Evolutionary conservation across 2,888 invertebrate species (phyloP).

Genomic region (Dasypolia templi): DNA sequence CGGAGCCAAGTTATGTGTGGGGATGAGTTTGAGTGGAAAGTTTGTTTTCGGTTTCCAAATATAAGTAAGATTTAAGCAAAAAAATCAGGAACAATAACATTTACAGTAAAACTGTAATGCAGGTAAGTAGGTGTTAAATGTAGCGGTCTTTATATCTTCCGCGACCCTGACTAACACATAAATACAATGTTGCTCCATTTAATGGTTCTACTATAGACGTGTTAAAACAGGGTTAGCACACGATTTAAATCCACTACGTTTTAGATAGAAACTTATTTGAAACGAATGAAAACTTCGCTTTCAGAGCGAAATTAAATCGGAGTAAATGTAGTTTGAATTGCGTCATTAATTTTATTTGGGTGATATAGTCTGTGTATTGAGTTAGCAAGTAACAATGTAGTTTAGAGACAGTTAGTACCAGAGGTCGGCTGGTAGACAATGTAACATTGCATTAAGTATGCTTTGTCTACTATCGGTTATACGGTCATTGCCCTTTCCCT

Average conservation of each 20-base stretch:
- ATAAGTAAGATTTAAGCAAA: background rate
- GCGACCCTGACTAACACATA: slow-evolving; percentile 18
- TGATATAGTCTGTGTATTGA: background rate
- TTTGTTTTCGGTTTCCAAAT: background rate
- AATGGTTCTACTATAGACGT: slow-evolving; percentile 9
- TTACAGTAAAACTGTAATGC: background rate
- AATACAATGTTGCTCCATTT: slow-evolving; percentile 31
- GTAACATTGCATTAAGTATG: slow-evolving; percentile 17
- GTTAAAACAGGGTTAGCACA: slow-evolving; percentile 7
- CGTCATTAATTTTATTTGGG: slow-evolving; percentile 16
- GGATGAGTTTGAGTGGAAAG: background rate
- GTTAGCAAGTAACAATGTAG: background rate
- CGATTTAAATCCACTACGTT: slow-evolving; percentile 19
- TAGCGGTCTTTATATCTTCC: slow-evolving; percentile 12
- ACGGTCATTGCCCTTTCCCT: background rate
- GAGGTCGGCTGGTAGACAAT: slow-evolving; percentile 15
- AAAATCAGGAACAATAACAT: background rate
- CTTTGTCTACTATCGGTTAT: slow-evolving; percentile 9
- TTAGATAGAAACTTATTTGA: slow-evolving; percentile 14
- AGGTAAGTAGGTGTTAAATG: slow-evolving; percentile 14
- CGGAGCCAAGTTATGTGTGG: background rate
- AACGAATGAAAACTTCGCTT: slow-evolving; percentile 30
- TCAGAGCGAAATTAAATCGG: slow-evolving; percentile 25
- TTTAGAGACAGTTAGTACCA: background rate
- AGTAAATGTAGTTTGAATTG: slow-evolving; percentile 10